Percentiles rank a stretch among this genome's conserved stretches.
Evolutionary conservation across 2,888 invertebrate species (phyloP).

Genomic region (Biston stratarius): DNA sequence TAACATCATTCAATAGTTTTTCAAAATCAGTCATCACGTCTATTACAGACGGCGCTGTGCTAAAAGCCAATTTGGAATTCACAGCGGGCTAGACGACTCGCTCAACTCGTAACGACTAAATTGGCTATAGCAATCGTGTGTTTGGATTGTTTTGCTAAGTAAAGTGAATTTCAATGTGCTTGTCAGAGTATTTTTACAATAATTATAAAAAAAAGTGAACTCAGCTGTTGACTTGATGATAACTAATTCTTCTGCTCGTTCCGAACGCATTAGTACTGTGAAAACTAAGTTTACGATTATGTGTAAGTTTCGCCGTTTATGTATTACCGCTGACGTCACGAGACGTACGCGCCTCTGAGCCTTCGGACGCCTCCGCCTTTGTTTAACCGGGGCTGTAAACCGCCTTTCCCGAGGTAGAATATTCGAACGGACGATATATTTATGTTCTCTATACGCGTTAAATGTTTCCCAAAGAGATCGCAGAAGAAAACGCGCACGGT

Average conservation of each 20-base stretch:
- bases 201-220: too few species aligned
- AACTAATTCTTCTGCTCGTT: background rate
- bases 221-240: background rate
- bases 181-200: too few species aligned
- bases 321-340: constrained; percentile 23
- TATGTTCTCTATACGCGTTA: constrained; percentile 18
- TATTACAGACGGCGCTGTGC: background rate
- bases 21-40: too few species aligned
- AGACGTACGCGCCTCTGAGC: constrained; percentile 23
- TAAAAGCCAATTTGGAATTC: too few species aligned
- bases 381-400: constrained; percentile 13
- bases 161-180: too few species aligned
- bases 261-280: background rate
- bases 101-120: too few species aligned
- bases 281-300: background rate
- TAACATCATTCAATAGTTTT: too few species aligned
- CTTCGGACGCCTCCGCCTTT: constrained; percentile 36
- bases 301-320: constrained; percentile 18
- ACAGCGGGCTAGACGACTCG: too few species aligned
- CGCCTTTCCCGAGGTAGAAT: constrained; percentile 19
- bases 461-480: constrained; percentile 8
- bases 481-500: constrained; percentile 16
- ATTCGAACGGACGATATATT: constrained; percentile 20
- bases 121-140: too few species aligned
- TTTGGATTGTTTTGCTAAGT: too few species aligned